These are phyloP conservation scores for Hemichromis elongatus DNA, from an alignment of 2,113 vertebrate species.

Conservation along the genomic window DNA sequence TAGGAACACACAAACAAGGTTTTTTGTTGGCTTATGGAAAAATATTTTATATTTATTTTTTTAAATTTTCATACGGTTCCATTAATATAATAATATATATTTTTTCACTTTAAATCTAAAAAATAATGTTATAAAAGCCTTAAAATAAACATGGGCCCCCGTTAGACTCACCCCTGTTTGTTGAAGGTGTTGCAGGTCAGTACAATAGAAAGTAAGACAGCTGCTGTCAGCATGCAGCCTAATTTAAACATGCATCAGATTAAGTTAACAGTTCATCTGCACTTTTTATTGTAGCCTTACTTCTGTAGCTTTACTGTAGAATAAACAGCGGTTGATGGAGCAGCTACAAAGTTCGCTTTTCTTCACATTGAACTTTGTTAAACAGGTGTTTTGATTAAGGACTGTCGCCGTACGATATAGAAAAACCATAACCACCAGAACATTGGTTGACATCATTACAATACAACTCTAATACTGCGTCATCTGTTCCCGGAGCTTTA, in stretches of 20 bases:
- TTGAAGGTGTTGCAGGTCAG: not conserved
- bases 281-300: not conserved
- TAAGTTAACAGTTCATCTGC: not conserved
- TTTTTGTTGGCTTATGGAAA: not conserved
- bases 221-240: not conserved
- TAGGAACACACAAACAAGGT: not conserved
- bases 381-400: not conserved
- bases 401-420: not conserved
- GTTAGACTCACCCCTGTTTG: not conserved
- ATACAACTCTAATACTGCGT: not conserved
- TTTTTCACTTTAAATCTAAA: not conserved
- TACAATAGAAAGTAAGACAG: not conserved
- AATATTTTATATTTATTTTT: not conserved
- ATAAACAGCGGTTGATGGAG: not conserved
- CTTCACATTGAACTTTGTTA: not conserved
- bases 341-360: not conserved
- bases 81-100: not conserved
- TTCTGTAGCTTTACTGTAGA: not conserved
- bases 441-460: not conserved
- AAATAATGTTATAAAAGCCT: not conserved
- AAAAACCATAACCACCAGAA: not conserved
- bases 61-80: not conserved
- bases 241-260: not conserved
- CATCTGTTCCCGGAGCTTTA: not conserved
- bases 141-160: not conserved